Conservation (phyloP, 2,797 vertebrate species). For the Crenuchus spilurus region DNA sequence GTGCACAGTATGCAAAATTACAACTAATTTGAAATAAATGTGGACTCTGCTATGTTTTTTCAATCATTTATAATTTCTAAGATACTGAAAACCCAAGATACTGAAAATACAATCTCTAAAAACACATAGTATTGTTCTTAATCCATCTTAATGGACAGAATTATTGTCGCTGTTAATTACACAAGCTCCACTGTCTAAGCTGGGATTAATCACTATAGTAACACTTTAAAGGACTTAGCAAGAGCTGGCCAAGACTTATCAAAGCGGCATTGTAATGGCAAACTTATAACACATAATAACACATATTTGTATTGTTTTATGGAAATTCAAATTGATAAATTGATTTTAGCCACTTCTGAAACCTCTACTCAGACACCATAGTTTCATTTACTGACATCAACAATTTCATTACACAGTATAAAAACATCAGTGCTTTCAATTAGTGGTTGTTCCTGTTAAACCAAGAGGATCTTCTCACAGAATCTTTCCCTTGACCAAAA, state of each 20-base stretch:
- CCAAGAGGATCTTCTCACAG: not conserved
- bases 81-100: not conserved
- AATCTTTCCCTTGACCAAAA: conserved; percentile 28
- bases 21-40: no score
- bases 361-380: no score
- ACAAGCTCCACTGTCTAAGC: conserved; percentile 56
- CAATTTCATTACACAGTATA: not conserved
- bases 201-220: conserved; percentile 65
- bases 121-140: conserved; percentile 38
- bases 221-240: conserved; percentile 54
- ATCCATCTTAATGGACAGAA: conserved; percentile 50
- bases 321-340: no score
- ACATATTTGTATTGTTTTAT: no score
- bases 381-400: no score
- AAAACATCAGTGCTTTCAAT: not conserved
- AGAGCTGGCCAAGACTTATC: conserved; percentile 50
- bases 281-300: conserved; percentile 57
- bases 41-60: no score
- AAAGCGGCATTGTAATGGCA: conserved; percentile 64
- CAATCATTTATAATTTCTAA: no score
- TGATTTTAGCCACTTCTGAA: no score
- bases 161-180: conserved; percentile 56
- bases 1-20: no score
- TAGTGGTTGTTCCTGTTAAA: not conserved
- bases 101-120: conserved; percentile 3